Evolutionary conservation across 2,797 vertebrate genomes (phyloP).

Genomic region (Onychomys torridus): DNA sequence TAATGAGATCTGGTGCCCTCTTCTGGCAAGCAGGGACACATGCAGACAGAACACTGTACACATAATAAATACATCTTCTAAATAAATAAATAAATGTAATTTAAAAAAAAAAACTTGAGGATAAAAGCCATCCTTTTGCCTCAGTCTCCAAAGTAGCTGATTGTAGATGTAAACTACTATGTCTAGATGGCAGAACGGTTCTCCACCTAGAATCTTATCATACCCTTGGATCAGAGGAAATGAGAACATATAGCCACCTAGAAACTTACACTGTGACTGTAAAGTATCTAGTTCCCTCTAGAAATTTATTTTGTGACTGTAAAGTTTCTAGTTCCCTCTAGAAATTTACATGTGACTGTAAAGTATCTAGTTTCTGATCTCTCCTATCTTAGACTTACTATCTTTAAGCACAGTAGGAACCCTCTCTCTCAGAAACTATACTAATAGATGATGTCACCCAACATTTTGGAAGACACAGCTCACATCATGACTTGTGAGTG

Average conservation of each 20-base stretch:
- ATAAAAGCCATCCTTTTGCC: not conserved
- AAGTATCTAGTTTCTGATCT: not conserved
- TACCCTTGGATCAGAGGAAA: not conserved
- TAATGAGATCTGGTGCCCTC: too few relatives aligned
- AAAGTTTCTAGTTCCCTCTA: too few relatives aligned
- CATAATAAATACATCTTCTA: too few relatives aligned
- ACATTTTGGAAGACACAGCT: not conserved
- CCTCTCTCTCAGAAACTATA: not conserved
- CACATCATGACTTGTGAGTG: not conserved
- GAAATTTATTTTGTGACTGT: too few relatives aligned
- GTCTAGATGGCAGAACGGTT: not conserved
- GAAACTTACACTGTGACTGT: not conserved
- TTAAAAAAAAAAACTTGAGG: too few relatives aligned
- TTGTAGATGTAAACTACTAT: too few relatives aligned
- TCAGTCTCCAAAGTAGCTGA: not conserved
- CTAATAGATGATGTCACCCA: accelerated
- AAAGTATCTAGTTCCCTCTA: not conserved
- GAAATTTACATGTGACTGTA: not conserved
- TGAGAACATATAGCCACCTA: not conserved
- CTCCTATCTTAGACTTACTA: not conserved
- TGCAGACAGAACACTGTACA: too few relatives aligned
- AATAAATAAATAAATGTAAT: too few relatives aligned
- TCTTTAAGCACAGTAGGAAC: not conserved
- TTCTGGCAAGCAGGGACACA: too few relatives aligned
- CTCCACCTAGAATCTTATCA: not conserved